Conservation (phyloP, 2,888 invertebrate species). For the Deilephila elpenor region DNA sequence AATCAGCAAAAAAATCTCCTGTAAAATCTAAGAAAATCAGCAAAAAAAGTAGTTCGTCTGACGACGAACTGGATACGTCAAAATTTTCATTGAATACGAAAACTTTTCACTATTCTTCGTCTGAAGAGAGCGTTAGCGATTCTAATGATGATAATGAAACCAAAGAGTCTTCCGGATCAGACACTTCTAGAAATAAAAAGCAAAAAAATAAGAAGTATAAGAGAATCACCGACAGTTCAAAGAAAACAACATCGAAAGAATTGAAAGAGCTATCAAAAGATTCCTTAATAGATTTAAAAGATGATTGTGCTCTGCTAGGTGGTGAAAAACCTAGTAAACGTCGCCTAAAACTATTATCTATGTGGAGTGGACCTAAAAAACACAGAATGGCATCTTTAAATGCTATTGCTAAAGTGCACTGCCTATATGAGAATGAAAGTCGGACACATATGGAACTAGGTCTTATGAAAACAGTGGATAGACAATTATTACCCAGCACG, state of each 20-base stretch:
- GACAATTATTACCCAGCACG: conserved; percentile 79
- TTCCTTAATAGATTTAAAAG: conserved; percentile 75
- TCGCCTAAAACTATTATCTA: conserved; percentile 86
- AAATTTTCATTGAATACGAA: conserved; percentile 75
- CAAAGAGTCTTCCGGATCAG: conserved; percentile 76
- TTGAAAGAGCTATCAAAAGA: conserved; percentile 78
- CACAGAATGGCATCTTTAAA: conserved; percentile 95
- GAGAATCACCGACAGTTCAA: conserved; percentile 69
- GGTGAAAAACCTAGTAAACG: conserved; percentile 77
- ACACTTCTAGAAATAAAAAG: conserved; percentile 68
- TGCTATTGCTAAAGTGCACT: conserved; percentile 95
- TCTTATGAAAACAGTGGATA: conserved; percentile 77
- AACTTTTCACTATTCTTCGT: conserved; percentile 68
- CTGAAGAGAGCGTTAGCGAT: conserved; percentile 76
- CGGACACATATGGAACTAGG: conserved; percentile 88
- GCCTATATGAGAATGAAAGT: conserved; percentile 95
- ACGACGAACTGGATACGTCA: conserved; percentile 75
- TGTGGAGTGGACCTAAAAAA: conserved; percentile 91
- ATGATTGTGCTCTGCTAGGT: conserved; percentile 64
- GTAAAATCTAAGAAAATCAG: conserved; percentile 63
- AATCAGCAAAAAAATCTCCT: conserved; percentile 55
- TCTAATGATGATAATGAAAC: conserved; percentile 77
- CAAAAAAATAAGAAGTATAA: conserved; percentile 75
- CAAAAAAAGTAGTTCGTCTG: conserved; percentile 66
- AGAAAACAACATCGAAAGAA: conserved; percentile 73